Evolutionary conservation across 1,140 invertebrate species (phyloP), one percentile per base, ranked within the genome.

Genomic region (Hesperophylax magnus): DNA sequence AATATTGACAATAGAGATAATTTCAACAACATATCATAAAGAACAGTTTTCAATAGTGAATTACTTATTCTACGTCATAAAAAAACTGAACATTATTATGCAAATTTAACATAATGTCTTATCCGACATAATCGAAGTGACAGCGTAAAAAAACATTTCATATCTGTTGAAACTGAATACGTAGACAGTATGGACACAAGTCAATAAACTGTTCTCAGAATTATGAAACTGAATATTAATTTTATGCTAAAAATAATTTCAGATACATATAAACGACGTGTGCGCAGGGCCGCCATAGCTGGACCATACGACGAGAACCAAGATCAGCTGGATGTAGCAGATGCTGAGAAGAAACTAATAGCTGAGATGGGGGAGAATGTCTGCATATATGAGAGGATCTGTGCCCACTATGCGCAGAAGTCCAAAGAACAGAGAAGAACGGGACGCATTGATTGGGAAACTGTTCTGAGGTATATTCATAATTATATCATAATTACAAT

Each of bases 371-470:
- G 94, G 17, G 89, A 92, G 54, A 90, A 92, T 53, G 93, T 94
- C 54, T 95, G 94, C 85, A 89, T 95, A 79, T 95, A 93, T 85
- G 93, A 94, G 71, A 91, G 92, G 77, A 92, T 94, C 15, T 95
- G 94, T 85, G 87, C 91, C 15, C 91, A 92, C 76, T 94, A 95
- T 84, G 94, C 94, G 0, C 90, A 89, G 39, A 81, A 86, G 34
- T 86, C 89, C 1, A 85, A 84, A 6, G 67, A 80, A 14, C 87
- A 87, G 8, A 76, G 71, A 34, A 86, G 86, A 0, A 86, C 81
- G 83, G 88, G 87, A 76, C 89, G 87, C 76, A 85, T 90, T 61
- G 91, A 94, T 87, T 94, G 93, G 93, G 86, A 91, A 78, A 90
- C 92, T 74, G 89, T 95, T 31, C 93, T 94, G 87, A 94, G 93